Evolutionary conservation across 2,888 invertebrate genomes (phyloP).

Genomic region (Xylota segnis): DNA sequence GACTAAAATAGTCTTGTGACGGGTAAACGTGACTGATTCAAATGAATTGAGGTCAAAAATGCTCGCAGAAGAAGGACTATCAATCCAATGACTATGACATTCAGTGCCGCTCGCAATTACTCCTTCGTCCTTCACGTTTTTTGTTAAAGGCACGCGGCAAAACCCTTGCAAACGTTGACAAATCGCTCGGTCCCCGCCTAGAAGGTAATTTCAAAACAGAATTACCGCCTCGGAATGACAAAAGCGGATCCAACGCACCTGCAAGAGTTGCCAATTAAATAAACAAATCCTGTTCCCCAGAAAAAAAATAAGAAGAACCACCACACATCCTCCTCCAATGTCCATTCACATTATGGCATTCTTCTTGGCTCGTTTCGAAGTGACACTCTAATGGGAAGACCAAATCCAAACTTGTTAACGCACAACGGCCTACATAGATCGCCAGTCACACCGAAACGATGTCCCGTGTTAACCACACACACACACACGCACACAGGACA

Average conservation of each 20-base stretch:
- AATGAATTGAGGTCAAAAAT: no score
- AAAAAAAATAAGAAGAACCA: not conserved
- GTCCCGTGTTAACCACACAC: conserved; percentile 15
- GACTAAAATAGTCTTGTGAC: no score
- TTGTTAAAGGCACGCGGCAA: not conserved
- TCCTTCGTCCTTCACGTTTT: not conserved
- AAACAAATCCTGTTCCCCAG: conserved; percentile 5
- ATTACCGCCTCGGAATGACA: conserved; percentile 5
- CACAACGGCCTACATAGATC: conserved; percentile 45
- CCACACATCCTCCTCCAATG: not conserved
- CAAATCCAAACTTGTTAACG: conserved; percentile 51
- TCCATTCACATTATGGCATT: conserved; percentile 8
- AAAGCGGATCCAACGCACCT: not conserved
- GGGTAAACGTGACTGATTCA: no score
- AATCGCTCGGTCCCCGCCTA: not conserved
- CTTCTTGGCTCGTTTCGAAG: conserved; percentile 15
- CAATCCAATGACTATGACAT: no score
- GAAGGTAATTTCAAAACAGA: conserved; percentile 13
- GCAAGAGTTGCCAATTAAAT: conserved; percentile 6
- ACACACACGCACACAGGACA: not conserved
- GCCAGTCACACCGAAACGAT: conserved; percentile 18
- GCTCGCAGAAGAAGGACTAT: no score
- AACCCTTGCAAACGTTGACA: not conserved
- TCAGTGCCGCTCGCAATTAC: no score
- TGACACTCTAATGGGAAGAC: conserved; percentile 46